Conservation (phyloP, 1,140 invertebrate genomes). For the Musca vetustissima region DNA sequence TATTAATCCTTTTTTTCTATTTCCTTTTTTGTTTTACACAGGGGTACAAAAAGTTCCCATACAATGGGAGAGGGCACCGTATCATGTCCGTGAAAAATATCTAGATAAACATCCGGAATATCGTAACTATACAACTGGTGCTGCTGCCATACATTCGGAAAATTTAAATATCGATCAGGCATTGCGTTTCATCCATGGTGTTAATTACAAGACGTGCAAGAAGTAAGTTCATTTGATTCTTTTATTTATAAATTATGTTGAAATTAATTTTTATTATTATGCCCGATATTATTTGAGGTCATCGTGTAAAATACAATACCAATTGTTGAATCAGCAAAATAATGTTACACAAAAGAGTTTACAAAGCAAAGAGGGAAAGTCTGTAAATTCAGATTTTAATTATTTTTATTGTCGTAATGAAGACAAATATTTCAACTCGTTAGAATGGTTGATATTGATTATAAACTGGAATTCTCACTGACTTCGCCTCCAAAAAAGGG, state of each 20-base stretch:
- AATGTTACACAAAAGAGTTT: too few species aligned
- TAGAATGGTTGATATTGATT: too few species aligned
- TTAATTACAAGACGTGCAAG: slow-evolving; percentile 74
- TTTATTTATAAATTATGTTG: background rate
- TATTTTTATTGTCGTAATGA: too few species aligned
- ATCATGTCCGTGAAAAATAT: slow-evolving; percentile 71
- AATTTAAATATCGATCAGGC: slow-evolving; percentile 75
- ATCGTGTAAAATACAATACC: too few species aligned
- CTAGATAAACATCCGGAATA: slow-evolving; percentile 75
- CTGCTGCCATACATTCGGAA: slow-evolving; percentile 63
- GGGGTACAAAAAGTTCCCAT: slow-evolving; percentile 82
- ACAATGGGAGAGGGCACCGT: slow-evolving; percentile 71
- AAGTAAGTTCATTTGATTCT: slow-evolving; percentile 42
- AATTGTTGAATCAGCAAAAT: too few species aligned
- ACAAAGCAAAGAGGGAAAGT: too few species aligned
- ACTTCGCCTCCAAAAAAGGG: too few species aligned
- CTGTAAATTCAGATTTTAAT: too few species aligned
- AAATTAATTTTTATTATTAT: too few species aligned
- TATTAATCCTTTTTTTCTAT: background rate
- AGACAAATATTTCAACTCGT: too few species aligned
- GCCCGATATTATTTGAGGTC: too few species aligned
- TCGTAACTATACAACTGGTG: slow-evolving; percentile 66
- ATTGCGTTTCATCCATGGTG: slow-evolving; percentile 73
- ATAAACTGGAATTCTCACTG: too few species aligned
- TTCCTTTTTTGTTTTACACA: slow-evolving; percentile 43